Evolutionary conservation across 2,888 invertebrate species (phyloP).

Genomic region (Cosmopolites sordidus): DNA sequence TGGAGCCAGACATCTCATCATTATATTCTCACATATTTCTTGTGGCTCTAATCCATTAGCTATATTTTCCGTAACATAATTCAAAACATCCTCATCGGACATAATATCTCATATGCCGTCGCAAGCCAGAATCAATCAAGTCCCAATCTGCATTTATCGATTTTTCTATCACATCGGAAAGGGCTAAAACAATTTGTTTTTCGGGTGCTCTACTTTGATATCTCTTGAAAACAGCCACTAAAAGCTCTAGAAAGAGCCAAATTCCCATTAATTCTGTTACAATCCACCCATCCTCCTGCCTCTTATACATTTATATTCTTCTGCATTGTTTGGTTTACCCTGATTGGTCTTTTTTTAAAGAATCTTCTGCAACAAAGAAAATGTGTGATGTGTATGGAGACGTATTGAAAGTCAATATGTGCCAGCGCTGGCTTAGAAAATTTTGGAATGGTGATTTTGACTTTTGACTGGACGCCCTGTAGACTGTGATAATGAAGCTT

Average conservation of each 20-base stretch:
- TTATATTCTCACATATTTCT: conserved; percentile 91
- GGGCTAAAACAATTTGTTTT: conserved; percentile 96
- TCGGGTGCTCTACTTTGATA: conserved; percentile 80
- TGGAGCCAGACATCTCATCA: conserved; percentile 93
- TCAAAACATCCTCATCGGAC: conserved; percentile 88
- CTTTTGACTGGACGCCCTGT: no score
- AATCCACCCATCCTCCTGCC: conserved; percentile 97
- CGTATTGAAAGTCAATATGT: no score
- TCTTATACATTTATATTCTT: conserved; percentile 86
- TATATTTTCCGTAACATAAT: conserved; percentile 82
- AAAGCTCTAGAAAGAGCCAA: conserved; percentile 92
- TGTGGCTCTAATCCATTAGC: conserved; percentile 83
- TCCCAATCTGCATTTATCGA: conserved; percentile 88
- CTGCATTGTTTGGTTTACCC: conserved; percentile 87
- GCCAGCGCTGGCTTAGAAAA: no score
- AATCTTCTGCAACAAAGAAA: no score
- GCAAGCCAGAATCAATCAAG: conserved; percentile 92
- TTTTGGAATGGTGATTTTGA: no score
- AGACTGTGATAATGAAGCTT: no score
- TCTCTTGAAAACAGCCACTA: conserved; percentile 91
- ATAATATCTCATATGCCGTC: conserved; percentile 99
- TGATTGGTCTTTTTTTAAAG: conserved; percentile 85
- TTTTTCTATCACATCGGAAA: conserved; percentile 84
- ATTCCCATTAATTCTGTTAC: conserved; percentile 97
- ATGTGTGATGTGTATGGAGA: no score